These are phyloP conservation scores for Brenthis ino DNA, from an alignment of 2,888 invertebrate species.

Conservation along the genomic window DNA sequence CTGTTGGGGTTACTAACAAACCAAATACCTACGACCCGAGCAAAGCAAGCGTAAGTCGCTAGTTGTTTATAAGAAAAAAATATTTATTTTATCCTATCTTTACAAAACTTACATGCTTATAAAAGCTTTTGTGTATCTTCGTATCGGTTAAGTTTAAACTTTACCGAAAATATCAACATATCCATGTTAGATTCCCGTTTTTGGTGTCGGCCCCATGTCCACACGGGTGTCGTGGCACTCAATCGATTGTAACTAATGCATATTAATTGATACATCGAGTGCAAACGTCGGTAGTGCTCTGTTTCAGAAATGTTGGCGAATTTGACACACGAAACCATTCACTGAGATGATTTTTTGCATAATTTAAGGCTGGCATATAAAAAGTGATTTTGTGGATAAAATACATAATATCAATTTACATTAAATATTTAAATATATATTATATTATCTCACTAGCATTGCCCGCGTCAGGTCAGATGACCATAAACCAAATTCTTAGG, in stretches of 20 bases:
- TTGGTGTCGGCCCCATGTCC: constrained; percentile 36
- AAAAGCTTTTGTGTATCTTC: neutral
- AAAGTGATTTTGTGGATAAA: neutral
- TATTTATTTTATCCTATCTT: neutral
- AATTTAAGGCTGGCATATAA: constrained; percentile 14
- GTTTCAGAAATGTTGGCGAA: constrained; percentile 30
- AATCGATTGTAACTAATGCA: constrained; percentile 37
- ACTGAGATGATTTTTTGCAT: constrained; percentile 24
- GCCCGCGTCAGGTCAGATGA: too few species aligned
- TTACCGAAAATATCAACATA: constrained; percentile 18
- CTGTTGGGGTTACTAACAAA: too few species aligned
- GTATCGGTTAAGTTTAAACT: neutral
- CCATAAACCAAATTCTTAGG: too few species aligned
- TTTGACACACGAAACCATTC: constrained; percentile 30
- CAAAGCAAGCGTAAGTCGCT: too few species aligned
- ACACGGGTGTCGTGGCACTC: constrained; percentile 38
- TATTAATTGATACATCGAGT: constrained; percentile 40
- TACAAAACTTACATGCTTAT: neutral
- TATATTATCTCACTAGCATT: neutral
- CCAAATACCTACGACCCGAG: too few species aligned
- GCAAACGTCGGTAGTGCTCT: constrained; percentile 36
- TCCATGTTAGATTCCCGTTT: constrained; percentile 29
- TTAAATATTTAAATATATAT: neutral
- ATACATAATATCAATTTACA: constrained; percentile 7
- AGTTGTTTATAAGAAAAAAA: too few species aligned